Evolutionary conservation across 1,140 invertebrate genomes (phyloP), one percentile per base, ranked within the genome.

Genomic region (Uloborus diversus): DNA sequence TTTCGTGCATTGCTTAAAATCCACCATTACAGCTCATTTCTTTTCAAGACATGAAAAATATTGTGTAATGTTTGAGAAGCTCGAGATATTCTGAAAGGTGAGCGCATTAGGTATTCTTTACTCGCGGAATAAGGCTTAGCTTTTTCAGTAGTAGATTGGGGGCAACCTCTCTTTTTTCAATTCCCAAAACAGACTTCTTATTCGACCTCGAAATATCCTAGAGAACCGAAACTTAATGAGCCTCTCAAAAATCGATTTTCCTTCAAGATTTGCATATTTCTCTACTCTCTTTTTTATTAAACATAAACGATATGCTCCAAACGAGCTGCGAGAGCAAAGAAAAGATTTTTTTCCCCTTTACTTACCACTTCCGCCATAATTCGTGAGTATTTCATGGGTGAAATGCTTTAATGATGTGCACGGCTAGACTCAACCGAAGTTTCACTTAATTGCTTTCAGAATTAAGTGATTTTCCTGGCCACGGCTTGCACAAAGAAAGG

Each of bases 381-480:
- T 37, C 35, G 20, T n/a, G n/a, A 62, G 30, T 9, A 64, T 47
- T 47, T 64, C 42, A 2, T 64, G 33, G 33, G 25, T 14, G 61
- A 42, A 47, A 64, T 42, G 61, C 11, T 37, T 64, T 64, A 64
- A 64, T 64, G 61, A 64, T 32, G 61, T 64, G 14, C 33, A 17
- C 14, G 35, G 61, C 33, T 37, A 23, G 9, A 23, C 30, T 23
- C n/a, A 64, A 25, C 61, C 23, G 17, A 37, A 14, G 23, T 62
- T 35, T 32, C 14, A 35, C 61, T 64, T 64, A 64, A 64, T 64
- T 64, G 61, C 61, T 42, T 64, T 64, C 61, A 37, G 4, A 42
- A 23, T 64, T 64, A 64, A 64, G 33, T 47, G 61, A 64, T 64
- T 64, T 64, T 64, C 33, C 17, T 37, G 5, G 61, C 17, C 33